These are phyloP conservation scores for Cercopithecus mona DNA, from an alignment of 2,113 vertebrate species.

Conservation along the genomic window DNA sequence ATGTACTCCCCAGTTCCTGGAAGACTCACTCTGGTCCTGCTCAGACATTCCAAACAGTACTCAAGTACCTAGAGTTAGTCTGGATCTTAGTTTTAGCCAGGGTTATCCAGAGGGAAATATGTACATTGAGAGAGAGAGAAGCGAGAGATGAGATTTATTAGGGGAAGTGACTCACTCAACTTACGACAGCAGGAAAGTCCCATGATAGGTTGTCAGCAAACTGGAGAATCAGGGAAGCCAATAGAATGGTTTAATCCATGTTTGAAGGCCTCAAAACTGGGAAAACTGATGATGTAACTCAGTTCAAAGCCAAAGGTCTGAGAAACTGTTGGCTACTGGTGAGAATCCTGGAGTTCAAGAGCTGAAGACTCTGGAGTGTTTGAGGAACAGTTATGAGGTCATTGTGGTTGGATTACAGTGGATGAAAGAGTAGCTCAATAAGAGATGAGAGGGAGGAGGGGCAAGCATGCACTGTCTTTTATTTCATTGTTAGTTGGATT, in stretches of 20 bases:
- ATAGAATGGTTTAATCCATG: neutral
- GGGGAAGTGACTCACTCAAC: neutral
- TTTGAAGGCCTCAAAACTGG: neutral
- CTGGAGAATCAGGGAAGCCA: neutral
- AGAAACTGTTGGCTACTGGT: neutral
- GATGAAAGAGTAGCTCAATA: fast-evolving
- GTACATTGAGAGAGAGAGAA: neutral
- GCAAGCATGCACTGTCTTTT: neutral
- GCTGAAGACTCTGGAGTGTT: neutral
- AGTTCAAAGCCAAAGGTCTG: neutral
- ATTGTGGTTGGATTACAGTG: neutral
- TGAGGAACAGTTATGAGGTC: neutral
- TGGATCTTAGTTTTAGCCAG: neutral
- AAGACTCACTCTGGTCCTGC: neutral
- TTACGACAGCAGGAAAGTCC: neutral
- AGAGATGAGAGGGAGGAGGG: neutral
- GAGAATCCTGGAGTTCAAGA: neutral
- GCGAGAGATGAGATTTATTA: neutral
- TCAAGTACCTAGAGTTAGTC: neutral
- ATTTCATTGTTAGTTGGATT: neutral
- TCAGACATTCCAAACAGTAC: neutral
- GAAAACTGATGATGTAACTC: neutral
- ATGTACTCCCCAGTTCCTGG: neutral
- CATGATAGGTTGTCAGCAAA: neutral
- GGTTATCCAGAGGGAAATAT: neutral